Percentiles rank a stretch among this genome's conserved stretches.
Conservation (phyloP, 2,888 invertebrate species). For the Ennomos erosarius region DNA sequence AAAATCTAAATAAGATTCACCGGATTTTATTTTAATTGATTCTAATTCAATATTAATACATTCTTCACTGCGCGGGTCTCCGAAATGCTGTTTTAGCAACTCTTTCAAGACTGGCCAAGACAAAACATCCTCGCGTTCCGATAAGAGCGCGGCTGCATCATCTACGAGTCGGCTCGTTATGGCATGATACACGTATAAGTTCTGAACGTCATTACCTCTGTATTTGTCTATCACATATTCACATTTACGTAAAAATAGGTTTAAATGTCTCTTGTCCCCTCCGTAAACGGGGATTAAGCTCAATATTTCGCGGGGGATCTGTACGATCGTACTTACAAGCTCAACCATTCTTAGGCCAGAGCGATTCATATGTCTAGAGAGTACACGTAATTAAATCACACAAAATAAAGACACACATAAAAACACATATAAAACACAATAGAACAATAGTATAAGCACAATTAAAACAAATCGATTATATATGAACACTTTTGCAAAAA, state of each 20-base stretch:
- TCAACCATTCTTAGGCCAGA: too few species aligned
- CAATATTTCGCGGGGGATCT: slow-evolving; percentile 13
- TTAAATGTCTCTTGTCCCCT: slow-evolving; percentile 6
- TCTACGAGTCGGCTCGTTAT: slow-evolving; percentile 25
- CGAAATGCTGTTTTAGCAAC: slow-evolving; percentile 28
- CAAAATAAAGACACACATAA: too few species aligned
- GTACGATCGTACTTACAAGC: not conserved
- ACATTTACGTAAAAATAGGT: slow-evolving; percentile 24
- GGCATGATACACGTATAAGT: slow-evolving; percentile 21
- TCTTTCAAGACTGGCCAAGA: slow-evolving; percentile 20
- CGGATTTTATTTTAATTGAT: slow-evolving; percentile 14
- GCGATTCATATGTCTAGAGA: not conserved
- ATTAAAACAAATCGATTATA: too few species aligned
- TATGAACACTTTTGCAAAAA: too few species aligned
- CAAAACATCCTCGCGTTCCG: slow-evolving; percentile 27
- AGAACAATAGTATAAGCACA: too few species aligned
- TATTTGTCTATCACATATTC: slow-evolving; percentile 19
- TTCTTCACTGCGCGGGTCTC: slow-evolving; percentile 30
- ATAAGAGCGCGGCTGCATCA: slow-evolving; percentile 23
- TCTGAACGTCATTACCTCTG: slow-evolving; percentile 4
- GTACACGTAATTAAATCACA: not conserved
- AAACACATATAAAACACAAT: too few species aligned
- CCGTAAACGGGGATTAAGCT: slow-evolving; percentile 21
- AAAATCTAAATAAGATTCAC: slow-evolving; percentile 29
- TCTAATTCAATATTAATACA: slow-evolving; percentile 32